Base-by-base conservation (phyloP, 2,113 vertebrate species). In the Oenanthe oenanthe region DNA sequence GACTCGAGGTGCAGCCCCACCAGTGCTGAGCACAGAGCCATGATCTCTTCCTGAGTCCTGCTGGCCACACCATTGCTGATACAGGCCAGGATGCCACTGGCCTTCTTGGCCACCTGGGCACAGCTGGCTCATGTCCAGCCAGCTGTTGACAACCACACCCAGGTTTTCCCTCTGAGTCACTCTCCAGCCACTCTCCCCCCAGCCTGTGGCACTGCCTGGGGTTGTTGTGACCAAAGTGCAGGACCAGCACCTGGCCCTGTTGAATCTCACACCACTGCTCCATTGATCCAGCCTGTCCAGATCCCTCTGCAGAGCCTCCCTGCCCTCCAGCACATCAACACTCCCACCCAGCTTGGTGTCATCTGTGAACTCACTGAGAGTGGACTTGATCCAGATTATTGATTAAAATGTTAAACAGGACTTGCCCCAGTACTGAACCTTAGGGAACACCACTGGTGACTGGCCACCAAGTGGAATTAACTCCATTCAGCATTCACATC, bases 111-210 rank as follows among this genome's bases (percentile, higher is more conserved):
- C 10, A 19, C 53, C 51, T 78, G 58, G 13, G 36, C 51, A 57
- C 22, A 58, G 0, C n/a, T 13, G 10, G 45, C 13, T 85, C n/a
- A 17, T 40, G 58, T 72, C 15, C 50, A 18, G 4, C 0, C 1
- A 2, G 7, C 32, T 85, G 28, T 31, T 2, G 0, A 26, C 58
- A 19, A 53, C 0, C 28, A 53, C 13, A 3, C 42, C 20, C 20
- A 73, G 29, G 2, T 66, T 67, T n/a, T 79, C 28, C 40, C 47
- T 0, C 0, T 12, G 29, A 0, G 7, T 0, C 18, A 2, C 53
- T 61, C 61, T 48, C 53, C 60, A 66, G 58, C 1, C 15, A 5
- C 53, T 66, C 53, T 42, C 6, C 15, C 40, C 15, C 40, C 40
- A 42, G 40, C 40, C 40, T 67, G 60, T 67, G n/a, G 47, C 0